These are phyloP conservation scores for Sebastes diaconus DNA, from an alignment of 2,797 vertebrate species.

Conservation along the genomic window DNA sequence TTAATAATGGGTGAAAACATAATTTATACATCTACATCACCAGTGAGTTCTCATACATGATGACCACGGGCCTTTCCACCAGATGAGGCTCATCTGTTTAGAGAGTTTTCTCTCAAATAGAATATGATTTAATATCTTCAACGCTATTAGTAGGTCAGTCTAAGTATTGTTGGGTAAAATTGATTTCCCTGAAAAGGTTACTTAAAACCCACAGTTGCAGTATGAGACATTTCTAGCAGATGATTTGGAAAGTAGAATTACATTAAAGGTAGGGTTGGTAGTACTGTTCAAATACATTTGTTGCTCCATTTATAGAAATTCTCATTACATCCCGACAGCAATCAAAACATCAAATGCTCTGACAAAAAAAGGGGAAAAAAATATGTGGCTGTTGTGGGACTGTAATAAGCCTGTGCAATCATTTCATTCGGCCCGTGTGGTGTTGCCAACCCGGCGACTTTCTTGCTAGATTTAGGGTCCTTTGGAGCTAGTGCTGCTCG, in stretches of 20 bases:
- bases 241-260: slow-evolving; percentile 23
- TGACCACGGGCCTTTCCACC: slow-evolving; percentile 36
- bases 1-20: neutral
- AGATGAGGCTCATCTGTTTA: slow-evolving; percentile 68
- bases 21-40: neutral
- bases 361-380: too few relatives aligned
- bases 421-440: too few relatives aligned
- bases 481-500: too few relatives aligned
- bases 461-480: too few relatives aligned
- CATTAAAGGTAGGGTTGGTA: neutral
- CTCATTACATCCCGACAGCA: too few relatives aligned
- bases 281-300: too few relatives aligned
- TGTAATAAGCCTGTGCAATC: too few relatives aligned
- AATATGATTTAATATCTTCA: slow-evolving; percentile 46
- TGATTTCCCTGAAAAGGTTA: slow-evolving; percentile 35
- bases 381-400: too few relatives aligned
- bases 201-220: slow-evolving; percentile 8
- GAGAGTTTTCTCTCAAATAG: slow-evolving; percentile 49
- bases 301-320: too few relatives aligned
- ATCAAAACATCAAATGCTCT: too few relatives aligned
- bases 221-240: slow-evolving; percentile 18
- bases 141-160: slow-evolving; percentile 37
- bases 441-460: too few relatives aligned
- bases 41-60: slow-evolving; percentile 23
- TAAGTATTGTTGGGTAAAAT: slow-evolving; percentile 53